Base-by-base conservation (phyloP, 1,140 invertebrate species). In the Drosophila serrata region DNA sequence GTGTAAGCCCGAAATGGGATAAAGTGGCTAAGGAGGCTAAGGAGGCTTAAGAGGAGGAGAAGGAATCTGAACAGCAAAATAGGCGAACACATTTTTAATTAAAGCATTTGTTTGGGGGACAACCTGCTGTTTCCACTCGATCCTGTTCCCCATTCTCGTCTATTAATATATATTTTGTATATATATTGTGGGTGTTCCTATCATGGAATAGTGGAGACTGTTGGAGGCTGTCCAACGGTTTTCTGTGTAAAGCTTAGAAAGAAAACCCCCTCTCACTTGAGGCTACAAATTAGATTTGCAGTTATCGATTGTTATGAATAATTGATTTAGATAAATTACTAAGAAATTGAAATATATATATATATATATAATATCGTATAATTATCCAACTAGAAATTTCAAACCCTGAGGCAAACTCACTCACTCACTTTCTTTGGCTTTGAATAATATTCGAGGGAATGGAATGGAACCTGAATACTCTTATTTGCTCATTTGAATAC, bases 21-120 rank as follows among this genome's bases (percentile, higher is more conserved):
- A 46, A n/a, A n/a, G n/a, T n/a, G n/a, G n/a, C n/a, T n/a, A n/a
- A n/a, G n/a, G 57, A 37, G 51, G 22, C 13, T 45, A 24, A 24
- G 13, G 12, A 24, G 19, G 42, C 12, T 11, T 6, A 22, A 6
- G 3, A 22, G 19, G 19, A 45, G 42, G 37, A 6, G 6, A 29
- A 17, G 40, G 53, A 51, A 55, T 37, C 45, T 48, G 57, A 57
- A 43, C 60, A 35, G 22, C 77, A 65, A 82, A 78, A 88, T 84
- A 87, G 84, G 84, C 84, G 70, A 82, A 88, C 75, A 77, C 67
- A 84, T 88, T 87, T 87, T 87, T 87, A 87, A 87, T 87, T 87
- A 87, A 87, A 87, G 84, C 84, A 87, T 86, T 87, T 82, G 74
- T 81, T 67, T 45, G 53, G 27, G 70, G 55, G 69, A 57, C 69